Evolutionary conservation across 2,113 vertebrate species (phyloP), one percentile per base, ranked within the genome.

Genomic region (Aleadryas rufinucha): DNA sequence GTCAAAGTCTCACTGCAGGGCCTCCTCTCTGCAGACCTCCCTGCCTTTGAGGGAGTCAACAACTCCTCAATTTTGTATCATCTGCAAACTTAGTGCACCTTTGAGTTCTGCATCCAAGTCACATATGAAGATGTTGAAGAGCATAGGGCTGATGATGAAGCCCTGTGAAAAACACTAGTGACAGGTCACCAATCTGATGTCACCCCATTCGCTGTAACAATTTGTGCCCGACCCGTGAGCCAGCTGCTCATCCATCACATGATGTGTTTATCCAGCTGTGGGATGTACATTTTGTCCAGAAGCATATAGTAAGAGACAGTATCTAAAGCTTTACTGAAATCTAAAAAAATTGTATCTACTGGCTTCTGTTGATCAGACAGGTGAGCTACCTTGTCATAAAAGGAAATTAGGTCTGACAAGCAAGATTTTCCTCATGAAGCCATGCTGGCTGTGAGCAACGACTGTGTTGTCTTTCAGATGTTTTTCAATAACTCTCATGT

Each of bases 191-290:
- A 50, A 10, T n/a, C 13, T 66, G 28, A 39, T 45, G 37, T 42
- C 22, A 35, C 11, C 14, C 21, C 7, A 27, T 13, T 19, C 66
- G 37, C 22, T 50, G 8, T 6, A 21, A 45, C 3, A 16, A 7
- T 45, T 44, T 45, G 28, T 59, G 3, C 52, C 14, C 5, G 1
- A 53, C 16, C n/a, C 0, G 0, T 39, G 28, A 7, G 60, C 23
- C 39, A 39, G 30, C 6, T 45, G 28, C 53, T 60, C 54, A 54
- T 30, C 8, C 9, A 41, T 22, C 10, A 11, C 8, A 54, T 4
- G 47, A 49, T 49, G n/a, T 26, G 24, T 54, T 47, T 54, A 16
- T 47, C 19, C 30, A 53, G 16, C 14, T 68, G 24, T 30, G 11
- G 6, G 16, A 7, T 35, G 14, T 11, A 31, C 3, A 18, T 54